phyloP scores from a whole-genome alignment of 2,113 vertebrate genomes.

The Emydura subglobosa region DNA sequence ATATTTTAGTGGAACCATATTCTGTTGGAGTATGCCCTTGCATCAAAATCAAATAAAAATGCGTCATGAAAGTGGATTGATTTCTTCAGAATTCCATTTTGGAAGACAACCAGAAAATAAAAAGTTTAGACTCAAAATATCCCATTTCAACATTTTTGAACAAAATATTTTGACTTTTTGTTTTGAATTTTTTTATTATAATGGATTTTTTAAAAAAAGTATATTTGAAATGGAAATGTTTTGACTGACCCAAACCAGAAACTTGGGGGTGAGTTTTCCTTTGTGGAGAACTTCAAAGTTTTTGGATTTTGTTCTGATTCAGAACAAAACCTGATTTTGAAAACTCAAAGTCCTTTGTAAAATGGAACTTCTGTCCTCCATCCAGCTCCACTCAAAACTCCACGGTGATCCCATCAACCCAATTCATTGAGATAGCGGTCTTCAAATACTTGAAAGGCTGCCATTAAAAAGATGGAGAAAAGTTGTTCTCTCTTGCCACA shows the following conservation, averaged over 20 bases:
- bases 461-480: too few species aligned
- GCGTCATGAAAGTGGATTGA: background rate
- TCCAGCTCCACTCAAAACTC: background rate
- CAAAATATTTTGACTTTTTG: conserved; percentile 43
- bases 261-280: too few species aligned
- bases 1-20: background rate
- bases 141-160: conserved; percentile 11
- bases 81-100: conserved; percentile 32
- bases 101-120: conserved; percentile 41
- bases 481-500: background rate
- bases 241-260: background rate
- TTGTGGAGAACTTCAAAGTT: background rate
- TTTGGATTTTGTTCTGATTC: background rate
- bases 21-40: background rate
- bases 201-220: background rate
- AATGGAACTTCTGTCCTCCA: background rate
- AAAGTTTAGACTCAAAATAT: conserved; percentile 32
- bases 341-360: background rate
- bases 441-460: background rate
- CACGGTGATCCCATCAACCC: background rate
- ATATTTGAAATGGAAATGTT: background rate
- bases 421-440: background rate
- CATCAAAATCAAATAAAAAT: conserved; percentile 43
- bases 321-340: background rate
- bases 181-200: background rate